A percentile compares a stretch with the other conserved stretches of the same genome.
These are phyloP conservation scores for Corythornis cristatus DNA, from an alignment of 2,113 vertebrate genomes.

Conservation along the genomic window DNA sequence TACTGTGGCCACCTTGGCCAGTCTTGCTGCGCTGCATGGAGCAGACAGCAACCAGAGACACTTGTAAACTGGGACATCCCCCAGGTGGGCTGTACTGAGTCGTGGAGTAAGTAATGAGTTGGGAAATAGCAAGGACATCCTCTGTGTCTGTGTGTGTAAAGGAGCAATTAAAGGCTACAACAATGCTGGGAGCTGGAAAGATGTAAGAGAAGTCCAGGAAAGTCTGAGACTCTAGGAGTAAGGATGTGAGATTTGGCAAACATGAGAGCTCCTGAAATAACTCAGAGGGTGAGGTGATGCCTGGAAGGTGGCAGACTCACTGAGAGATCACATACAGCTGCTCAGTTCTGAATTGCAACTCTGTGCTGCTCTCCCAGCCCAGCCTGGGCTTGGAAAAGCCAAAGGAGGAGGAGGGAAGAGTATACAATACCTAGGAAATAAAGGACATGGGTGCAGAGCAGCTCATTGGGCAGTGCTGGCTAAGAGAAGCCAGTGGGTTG, in stretches of 20 bases:
- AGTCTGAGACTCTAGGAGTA: background rate
- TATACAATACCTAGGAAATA: background rate
- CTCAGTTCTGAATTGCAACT: background rate
- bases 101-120: background rate
- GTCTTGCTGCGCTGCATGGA: rapidly evolving
- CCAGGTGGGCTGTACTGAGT: background rate
- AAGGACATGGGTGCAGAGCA: background rate
- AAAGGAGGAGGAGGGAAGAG: background rate
- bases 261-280: background rate
- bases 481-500: rapidly evolving
- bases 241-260: background rate
- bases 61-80: background rate
- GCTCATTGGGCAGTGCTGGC: background rate
- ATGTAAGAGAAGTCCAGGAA: background rate
- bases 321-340: background rate
- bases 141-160: background rate
- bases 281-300: background rate
- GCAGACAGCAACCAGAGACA: background rate
- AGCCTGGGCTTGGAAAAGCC: background rate
- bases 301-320: background rate
- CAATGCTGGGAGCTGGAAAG: background rate
- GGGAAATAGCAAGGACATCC: background rate
- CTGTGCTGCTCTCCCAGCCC: background rate
- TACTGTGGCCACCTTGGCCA: rapidly evolving
- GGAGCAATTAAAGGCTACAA: background rate